A percentile compares a stretch with the other conserved stretches of the same genome.
These are phyloP conservation scores for Mustela lutreola DNA, from an alignment of 2,113 vertebrate genomes.

Conservation along the genomic window DNA sequence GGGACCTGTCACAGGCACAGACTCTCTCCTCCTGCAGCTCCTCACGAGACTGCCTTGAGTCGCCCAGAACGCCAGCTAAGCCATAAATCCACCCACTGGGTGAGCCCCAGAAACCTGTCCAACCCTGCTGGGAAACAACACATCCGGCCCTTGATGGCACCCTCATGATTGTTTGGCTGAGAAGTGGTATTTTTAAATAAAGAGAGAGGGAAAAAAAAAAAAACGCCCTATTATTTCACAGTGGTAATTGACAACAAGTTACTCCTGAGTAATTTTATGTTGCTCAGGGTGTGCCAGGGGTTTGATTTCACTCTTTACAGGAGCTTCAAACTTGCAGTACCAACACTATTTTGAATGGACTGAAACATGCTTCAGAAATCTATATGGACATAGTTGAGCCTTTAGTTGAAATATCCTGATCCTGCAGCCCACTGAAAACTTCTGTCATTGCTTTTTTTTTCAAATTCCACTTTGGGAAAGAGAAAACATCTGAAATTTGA, in stretches of 20 bases:
- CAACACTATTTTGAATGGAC: background rate
- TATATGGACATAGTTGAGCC: background rate
- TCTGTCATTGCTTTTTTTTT: background rate
- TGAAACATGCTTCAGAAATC: slow-evolving; percentile 12
- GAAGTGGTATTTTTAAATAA: slow-evolving; percentile 69
- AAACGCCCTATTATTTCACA: slow-evolving; percentile 64
- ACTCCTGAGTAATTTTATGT: slow-evolving; percentile 78
- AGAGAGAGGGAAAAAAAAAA: slow-evolving; percentile 60
- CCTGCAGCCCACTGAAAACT: background rate
- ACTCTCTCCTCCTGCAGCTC: background rate
- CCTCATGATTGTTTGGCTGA: slow-evolving; percentile 64
- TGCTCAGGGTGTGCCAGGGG: slow-evolving; percentile 53
- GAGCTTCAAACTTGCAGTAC: background rate
- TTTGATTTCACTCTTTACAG: slow-evolving; percentile 53
- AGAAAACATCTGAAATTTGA: background rate
- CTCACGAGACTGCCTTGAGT: background rate
- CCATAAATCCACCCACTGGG: slow-evolving; percentile 68
- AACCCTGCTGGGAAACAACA: slow-evolving; percentile 73
- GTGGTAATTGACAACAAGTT: slow-evolving; percentile 74
- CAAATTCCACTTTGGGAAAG: background rate
- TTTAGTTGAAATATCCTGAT: background rate
- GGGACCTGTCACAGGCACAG: background rate
- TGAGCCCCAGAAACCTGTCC: slow-evolving; percentile 67
- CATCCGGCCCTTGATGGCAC: slow-evolving; percentile 72
- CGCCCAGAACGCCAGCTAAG: slow-evolving; percentile 4